Conservation (phyloP, 92 coral and sea anemone species). For the Hydrozoanthus gracilis region DNA sequence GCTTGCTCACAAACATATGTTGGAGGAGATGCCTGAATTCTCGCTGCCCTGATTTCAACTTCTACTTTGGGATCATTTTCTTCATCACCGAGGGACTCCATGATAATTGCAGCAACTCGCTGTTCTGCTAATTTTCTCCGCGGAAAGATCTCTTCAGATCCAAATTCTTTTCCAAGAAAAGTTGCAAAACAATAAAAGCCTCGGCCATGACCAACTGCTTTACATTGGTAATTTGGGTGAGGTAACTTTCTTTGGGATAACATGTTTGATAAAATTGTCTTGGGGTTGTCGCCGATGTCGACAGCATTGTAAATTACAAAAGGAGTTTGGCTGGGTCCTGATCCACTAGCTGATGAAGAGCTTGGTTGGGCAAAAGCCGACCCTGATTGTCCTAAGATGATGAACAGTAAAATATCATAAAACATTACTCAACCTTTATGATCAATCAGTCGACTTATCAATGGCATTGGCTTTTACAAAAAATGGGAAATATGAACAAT, state of each 20-base stretch:
- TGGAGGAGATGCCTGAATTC: not conserved
- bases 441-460: too few relatives aligned
- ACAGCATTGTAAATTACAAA: not conserved
- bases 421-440: too few relatives aligned
- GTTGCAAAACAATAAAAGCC: constrained; percentile 4
- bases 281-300: not conserved
- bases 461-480: too few relatives aligned
- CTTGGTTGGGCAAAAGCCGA: not conserved
- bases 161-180: constrained; percentile 20
- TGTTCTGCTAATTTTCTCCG: not conserved
- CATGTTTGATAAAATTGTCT: not conserved
- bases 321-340: not conserved
- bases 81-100: not conserved
- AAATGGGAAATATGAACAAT: too few relatives aligned
- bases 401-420: not conserved
- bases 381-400: not conserved
- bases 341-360: too few relatives aligned
- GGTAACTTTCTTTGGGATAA: not conserved
- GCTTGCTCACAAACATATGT: not conserved
- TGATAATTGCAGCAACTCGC: not conserved
- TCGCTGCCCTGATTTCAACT: not conserved
- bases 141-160: constrained; percentile 15
- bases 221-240: not conserved
- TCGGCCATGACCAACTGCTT: constrained; percentile 7
- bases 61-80: not conserved